These are phyloP conservation scores for Drosophila santomea DNA, from an alignment of 1,140 invertebrate genomes.

Conservation along the genomic window DNA sequence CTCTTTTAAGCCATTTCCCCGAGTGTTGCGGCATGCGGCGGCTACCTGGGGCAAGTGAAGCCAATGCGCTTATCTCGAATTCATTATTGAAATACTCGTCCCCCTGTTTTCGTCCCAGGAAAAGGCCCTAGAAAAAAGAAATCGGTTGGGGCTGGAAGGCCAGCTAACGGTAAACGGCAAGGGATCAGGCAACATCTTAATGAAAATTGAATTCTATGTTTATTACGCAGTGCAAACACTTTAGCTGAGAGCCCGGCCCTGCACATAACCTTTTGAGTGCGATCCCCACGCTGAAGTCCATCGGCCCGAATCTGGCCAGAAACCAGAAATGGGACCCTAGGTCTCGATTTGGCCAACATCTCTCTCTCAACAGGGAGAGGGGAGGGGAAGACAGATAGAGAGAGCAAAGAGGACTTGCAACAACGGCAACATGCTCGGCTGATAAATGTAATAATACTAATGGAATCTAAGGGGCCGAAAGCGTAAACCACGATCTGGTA, in stretches of 20 bases:
- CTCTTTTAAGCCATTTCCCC: background rate
- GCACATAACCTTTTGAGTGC: conserved; percentile 64
- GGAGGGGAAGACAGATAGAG: conserved; percentile 11
- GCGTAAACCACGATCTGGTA: conserved; percentile 3
- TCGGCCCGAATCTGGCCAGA: conserved; percentile 27
- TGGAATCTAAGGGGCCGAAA: conserved; percentile 39
- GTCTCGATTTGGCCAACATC: conserved; percentile 36
- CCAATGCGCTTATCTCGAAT: conserved; percentile 74
- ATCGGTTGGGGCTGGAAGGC: conserved; percentile 18
- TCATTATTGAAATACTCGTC: conserved; percentile 80
- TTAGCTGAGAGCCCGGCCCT: conserved; percentile 50
- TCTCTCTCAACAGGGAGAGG: background rate
- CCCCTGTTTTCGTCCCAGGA: conserved; percentile 20
- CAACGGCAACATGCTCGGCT: conserved; percentile 71
- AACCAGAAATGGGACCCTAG: conserved; percentile 21
- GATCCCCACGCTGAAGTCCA: conserved; percentile 4
- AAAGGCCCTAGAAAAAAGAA: conserved; percentile 41
- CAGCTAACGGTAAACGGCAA: conserved; percentile 66
- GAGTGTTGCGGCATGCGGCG: conserved; percentile 44
- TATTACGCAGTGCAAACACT: conserved; percentile 70
- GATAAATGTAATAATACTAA: conserved; percentile 78
- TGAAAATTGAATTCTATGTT: conserved; percentile 83
- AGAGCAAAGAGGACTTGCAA: conserved; percentile 30
- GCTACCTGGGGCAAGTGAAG: conserved; percentile 57
- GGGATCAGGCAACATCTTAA: conserved; percentile 79